Base-by-base conservation (phyloP, 2,797 vertebrate species). In the Peromyscus eremicus region DNA sequence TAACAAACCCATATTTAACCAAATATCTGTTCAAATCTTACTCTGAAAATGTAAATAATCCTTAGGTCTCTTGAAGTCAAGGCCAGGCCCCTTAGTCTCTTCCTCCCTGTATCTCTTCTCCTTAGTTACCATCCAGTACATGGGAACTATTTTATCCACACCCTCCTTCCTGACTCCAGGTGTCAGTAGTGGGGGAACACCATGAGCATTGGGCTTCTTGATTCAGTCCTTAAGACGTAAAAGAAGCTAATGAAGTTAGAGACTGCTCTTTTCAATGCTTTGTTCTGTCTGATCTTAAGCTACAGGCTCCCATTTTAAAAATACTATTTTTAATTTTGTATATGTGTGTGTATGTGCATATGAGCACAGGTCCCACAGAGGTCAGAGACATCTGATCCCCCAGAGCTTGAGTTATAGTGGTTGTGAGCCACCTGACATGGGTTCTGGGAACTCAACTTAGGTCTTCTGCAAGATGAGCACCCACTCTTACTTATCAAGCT, bases 251-350 rank as follows among this genome's bases (percentile, higher is more conserved):
- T 86, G 23, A 82, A 77, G 81, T 86, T 89, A 57, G 76, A 87
- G 93, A 92, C 55, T 70, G 82, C 4, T 64, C 19, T 91, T 70
- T 66, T 80, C 52, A 89, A 89, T 37, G 70, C 82, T 89, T 1
- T 52, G 66, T 32, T 71, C 46, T 52, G 49, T 93, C n/a, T 80
- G 32, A 0, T 57, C 70, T 84, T 27, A 81, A 66, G 64, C 62
- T 91, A 3, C 25, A 95, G 34, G 92, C 55, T 94, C 34, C 49
- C n/a, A 75, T 60, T 95, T 96, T 5, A 27, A n/a, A 52, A 52
- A 37, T 86, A 5, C 68, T 55, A 23, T 37, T n/a, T 71, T 71
- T 11, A 11, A 37, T 55, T 37, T 11, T 55, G 55, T 55, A 5
- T 55, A 25, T 2, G 4, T 66, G 34, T 68, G 64, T 25, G 46